These are phyloP conservation scores for Drosophila erecta DNA, from an alignment of 1,140 invertebrate genomes.

Conservation along the genomic window DNA sequence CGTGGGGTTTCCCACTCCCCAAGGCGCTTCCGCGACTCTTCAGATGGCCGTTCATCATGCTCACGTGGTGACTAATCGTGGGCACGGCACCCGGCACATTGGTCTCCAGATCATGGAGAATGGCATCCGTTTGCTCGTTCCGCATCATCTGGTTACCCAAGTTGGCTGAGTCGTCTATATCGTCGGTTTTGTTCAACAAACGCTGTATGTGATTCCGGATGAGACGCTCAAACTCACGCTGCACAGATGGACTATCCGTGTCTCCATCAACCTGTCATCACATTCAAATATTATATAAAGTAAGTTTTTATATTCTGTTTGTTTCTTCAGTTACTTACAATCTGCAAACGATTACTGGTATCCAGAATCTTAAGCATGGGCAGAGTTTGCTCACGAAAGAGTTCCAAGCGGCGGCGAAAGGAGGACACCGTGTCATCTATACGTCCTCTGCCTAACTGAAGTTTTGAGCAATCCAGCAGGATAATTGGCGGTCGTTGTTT, in stretches of 20 bases:
- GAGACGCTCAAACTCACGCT: slow-evolving; percentile 90
- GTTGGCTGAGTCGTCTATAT: slow-evolving; percentile 25
- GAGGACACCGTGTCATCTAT: slow-evolving; percentile 94
- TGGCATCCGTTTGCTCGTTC: slow-evolving; percentile 77
- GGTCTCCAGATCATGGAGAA: slow-evolving; percentile 79
- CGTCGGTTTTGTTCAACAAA: slow-evolving; percentile 45
- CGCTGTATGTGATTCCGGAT: slow-evolving; percentile 87
- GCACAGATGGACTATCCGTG: slow-evolving; percentile 90
- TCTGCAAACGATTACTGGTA: slow-evolving; percentile 90
- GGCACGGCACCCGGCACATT: slow-evolving; percentile 83
- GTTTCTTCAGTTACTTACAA: slow-evolving; percentile 86
- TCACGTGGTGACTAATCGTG: slow-evolving; percentile 84
- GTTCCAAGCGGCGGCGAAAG: slow-evolving; percentile 91
- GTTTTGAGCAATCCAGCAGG: slow-evolving; percentile 93
- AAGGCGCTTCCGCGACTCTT: slow-evolving; percentile 66
- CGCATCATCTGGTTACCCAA: slow-evolving; percentile 56
- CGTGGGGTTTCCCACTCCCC: slow-evolving; percentile 38
- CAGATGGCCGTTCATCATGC: slow-evolving; percentile 81
- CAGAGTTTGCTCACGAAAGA: slow-evolving; percentile 93
- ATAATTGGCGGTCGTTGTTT: slow-evolving; percentile 90
- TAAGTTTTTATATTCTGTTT: too few species aligned
- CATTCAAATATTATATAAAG: neutral
- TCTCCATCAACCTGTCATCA: slow-evolving; percentile 91
- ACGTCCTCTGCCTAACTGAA: slow-evolving; percentile 91
- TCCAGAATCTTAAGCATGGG: slow-evolving; percentile 94